phyloP scores from a whole-genome alignment of 37 sponge, comb jelly and placozoan genomes.

The Crambe crambe region DNA sequence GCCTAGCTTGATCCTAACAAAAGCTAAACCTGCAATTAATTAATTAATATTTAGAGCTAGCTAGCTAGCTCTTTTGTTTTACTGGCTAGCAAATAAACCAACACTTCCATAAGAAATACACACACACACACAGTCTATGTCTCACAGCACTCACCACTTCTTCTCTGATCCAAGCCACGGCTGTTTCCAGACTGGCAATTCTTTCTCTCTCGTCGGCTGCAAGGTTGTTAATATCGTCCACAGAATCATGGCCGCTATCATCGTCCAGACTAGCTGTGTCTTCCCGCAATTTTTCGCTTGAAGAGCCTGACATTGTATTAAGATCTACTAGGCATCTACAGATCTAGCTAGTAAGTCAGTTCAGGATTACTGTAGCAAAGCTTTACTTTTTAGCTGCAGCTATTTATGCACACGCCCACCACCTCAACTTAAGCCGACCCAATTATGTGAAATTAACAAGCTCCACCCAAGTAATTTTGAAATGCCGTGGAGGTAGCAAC shows the following conservation, averaged over 20 bases:
- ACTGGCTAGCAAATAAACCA: neutral
- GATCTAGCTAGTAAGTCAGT: too few species aligned
- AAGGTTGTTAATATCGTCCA: neutral
- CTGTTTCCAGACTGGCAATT: constrained; percentile 39
- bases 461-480: too few species aligned
- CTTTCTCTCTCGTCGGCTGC: constrained; percentile 45
- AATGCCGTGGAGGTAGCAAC: too few species aligned
- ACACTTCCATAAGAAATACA: neutral
- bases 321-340: too few species aligned
- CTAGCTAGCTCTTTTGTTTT: neutral
- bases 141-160: constrained; percentile 62
- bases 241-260: constrained; percentile 37
- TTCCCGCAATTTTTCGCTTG: constrained; percentile 9
- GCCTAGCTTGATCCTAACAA: too few species aligned
- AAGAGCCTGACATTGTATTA: constrained; percentile 5
- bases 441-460: too few species aligned
- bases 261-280: constrained; percentile 22
- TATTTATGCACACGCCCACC: too few species aligned
- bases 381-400: too few species aligned
- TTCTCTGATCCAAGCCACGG: constrained; percentile 65
- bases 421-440: too few species aligned
- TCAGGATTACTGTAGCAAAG: too few species aligned
- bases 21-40: neutral
- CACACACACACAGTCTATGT: neutral
- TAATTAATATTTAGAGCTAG: neutral